These are phyloP conservation scores for Crossaster papposus DNA, from an alignment of 53 echinoderm and acorn worm genomes.

Conservation along the genomic window DNA sequence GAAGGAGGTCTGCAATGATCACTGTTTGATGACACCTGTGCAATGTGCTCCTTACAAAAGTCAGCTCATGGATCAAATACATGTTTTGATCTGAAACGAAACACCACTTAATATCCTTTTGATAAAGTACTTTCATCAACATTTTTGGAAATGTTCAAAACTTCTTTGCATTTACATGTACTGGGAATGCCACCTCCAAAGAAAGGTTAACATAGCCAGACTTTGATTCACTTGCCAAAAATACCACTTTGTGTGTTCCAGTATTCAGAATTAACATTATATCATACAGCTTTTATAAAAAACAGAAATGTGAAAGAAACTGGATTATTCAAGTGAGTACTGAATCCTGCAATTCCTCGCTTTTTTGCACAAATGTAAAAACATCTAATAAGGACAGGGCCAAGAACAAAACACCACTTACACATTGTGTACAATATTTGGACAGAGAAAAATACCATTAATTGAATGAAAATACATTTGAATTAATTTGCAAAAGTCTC, in stretches of 20 bases:
- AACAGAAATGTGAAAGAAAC: background rate
- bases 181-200: no score
- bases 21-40: no score
- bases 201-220: no score
- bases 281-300: background rate
- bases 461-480: background rate
- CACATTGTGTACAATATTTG: background rate
- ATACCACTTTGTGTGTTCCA: background rate
- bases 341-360: background rate
- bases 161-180: no score
- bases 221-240: background rate
- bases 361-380: background rate
- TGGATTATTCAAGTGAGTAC: constrained; percentile 3
- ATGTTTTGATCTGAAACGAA: no score
- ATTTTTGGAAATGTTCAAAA: no score
- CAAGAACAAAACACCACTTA: background rate
- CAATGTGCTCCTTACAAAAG: no score
- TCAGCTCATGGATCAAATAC: no score
- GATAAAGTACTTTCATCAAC: no score
- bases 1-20: no score
- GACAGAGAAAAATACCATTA: background rate
- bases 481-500: background rate
- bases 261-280: background rate
- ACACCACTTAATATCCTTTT: no score
- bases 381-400: background rate